These are phyloP conservation scores for Parnassius smintheus DNA, from an alignment of 2,888 invertebrate genomes.

Conservation along the genomic window DNA sequence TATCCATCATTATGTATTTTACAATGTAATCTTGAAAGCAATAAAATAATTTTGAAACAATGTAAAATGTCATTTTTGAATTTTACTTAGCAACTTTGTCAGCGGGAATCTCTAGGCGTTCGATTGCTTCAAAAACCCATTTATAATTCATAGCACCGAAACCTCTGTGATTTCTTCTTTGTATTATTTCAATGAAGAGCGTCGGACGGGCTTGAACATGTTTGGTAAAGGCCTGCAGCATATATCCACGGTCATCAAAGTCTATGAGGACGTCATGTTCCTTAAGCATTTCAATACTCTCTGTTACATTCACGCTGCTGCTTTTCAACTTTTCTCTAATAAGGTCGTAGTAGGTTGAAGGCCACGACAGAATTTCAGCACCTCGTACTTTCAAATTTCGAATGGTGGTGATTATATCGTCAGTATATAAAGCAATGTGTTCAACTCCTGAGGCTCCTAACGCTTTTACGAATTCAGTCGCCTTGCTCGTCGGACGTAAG, in stretches of 20 bases:
- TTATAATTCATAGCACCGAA: slow-evolving; percentile 99
- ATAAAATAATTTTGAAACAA: no score
- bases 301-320: slow-evolving; percentile 86
- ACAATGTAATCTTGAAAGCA: no score
- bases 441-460: slow-evolving; percentile 66
- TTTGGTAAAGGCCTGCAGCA: slow-evolving; percentile 97
- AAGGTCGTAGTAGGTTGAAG: slow-evolving; percentile 93
- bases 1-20: no score
- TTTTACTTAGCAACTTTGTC: slow-evolving; percentile 19
- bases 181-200: slow-evolving; percentile 96
- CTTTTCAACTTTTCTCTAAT: slow-evolving; percentile 87
- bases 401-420: slow-evolving; percentile 68
- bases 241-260: slow-evolving; percentile 97
- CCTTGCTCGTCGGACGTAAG: slow-evolving; percentile 61
- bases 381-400: slow-evolving; percentile 89
- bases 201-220: slow-evolving; percentile 98
- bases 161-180: slow-evolving; percentile 95
- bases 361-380: slow-evolving; percentile 92
- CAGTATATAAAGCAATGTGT: slow-evolving; percentile 68
- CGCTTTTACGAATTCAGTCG: slow-evolving; percentile 64
- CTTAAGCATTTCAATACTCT: slow-evolving; percentile 90
- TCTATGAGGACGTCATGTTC: slow-evolving; percentile 95
- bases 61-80: no score
- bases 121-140: slow-evolving; percentile 97
- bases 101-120: slow-evolving; percentile 64